Base-by-base conservation (phyloP, 2,797 vertebrate species). In the Pampus argenteus region DNA sequence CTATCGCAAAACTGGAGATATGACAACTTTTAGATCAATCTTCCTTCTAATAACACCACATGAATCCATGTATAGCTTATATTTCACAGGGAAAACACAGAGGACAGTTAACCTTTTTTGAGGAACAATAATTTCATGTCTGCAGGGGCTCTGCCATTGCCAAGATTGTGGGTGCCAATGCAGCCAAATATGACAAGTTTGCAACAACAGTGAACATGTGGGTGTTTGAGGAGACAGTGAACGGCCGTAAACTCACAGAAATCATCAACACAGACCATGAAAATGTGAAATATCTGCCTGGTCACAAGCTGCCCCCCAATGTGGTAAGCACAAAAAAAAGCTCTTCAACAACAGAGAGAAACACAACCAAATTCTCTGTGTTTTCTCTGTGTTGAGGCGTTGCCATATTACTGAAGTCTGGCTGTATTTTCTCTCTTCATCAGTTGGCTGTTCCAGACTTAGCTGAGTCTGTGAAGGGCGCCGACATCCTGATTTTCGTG, bases 251-350 rank as follows among this genome's bases (percentile, higher is more conserved):
- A 40, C 96, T 99, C 83, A 96, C 96, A 0, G 97, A 99, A 67
- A 97, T 99, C 91, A 98, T 99, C 93, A 99, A 99, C 92, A 95
- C 90, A 0, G 95, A 99, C 72, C 98, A 99, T 0, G 98, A 98
- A 79, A 99, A 99, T 1, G 94, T 98, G 82, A 99, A 97, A 78
- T 99, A 99, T 82, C 94, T 99, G 77, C 97, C 97, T 0, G 98
- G 98, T 56, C 97, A 96, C 93, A 98, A 97, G 87, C 95, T 99
- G 87, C 97, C 98, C 29, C 70, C 93, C 81, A 99, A 99, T 2
- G 96, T 99, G 96, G 98, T 99, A 44, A 83, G 86, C n/a, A 11
- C 49, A 25, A 28, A 18, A 15, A 20, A 47, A 25, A 51, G 23
- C 20, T 29, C 29, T 36, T 1, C 7, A 42, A n/a, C 17, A 3